Evolutionary conservation across 2,113 vertebrate genomes (phyloP).

Genomic region (Cinclus mexicanus): DNA sequence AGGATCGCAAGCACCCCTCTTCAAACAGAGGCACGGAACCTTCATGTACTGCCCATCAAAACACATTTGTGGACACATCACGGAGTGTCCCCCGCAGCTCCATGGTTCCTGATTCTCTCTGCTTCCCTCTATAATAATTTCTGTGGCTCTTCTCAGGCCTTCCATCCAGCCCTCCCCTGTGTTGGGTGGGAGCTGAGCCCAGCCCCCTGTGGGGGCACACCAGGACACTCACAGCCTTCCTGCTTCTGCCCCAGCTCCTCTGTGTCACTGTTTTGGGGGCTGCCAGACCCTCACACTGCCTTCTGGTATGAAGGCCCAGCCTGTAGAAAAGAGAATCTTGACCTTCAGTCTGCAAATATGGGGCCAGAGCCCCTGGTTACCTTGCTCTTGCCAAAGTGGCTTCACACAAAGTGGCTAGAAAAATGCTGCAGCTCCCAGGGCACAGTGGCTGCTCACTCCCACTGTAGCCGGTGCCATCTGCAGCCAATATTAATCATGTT

Average conservation of each 20-base stretch:
- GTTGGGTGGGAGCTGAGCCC: neutral
- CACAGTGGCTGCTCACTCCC: neutral
- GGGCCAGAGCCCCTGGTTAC: neutral
- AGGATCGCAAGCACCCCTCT: neutral
- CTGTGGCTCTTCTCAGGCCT: neutral
- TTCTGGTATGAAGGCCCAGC: neutral
- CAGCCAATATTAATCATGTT: constrained; percentile 2
- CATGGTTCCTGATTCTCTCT: neutral
- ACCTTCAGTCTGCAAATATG: accelerated
- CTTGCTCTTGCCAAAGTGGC: neutral
- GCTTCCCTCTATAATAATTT: neutral
- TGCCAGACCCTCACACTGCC: neutral
- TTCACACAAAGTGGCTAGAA: accelerated
- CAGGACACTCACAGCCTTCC: neutral
- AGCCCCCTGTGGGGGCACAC: neutral
- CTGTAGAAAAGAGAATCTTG: neutral
- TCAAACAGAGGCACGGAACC: neutral
- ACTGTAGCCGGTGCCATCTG: neutral
- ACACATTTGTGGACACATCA: neutral
- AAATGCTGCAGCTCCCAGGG: neutral
- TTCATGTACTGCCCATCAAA: neutral
- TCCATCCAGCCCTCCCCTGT: neutral
- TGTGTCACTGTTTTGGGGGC: neutral
- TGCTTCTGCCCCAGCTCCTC: neutral
- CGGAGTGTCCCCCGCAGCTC: neutral